Evolutionary conservation across 2,888 invertebrate species (phyloP), one percentile per base, ranked within the genome.

Genomic region (Carabus problematicus): DNA sequence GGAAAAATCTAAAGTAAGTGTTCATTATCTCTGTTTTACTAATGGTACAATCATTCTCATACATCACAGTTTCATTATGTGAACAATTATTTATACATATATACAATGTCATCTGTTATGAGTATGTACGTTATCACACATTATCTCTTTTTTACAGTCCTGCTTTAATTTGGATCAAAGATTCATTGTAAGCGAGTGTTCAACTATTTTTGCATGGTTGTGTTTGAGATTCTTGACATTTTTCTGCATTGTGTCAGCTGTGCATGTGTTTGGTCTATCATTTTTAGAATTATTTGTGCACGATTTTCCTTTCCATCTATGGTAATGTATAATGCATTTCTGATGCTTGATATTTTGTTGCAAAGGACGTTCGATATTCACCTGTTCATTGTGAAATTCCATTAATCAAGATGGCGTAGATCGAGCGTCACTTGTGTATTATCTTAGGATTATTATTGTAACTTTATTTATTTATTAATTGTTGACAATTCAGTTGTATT

Each of bases 1-100:
- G 81, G 87, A 86, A 71, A 85, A 87, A 78, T 85, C 86, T 60
- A 89, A 88, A 87, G 89, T 89, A 81, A 82, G 69, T 69, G 19
- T 39, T 39, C 43, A 55, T 54, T 41, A 19, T 64, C n/a, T 16
- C 6, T n/a, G n/a, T n/a, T n/a, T 12, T 56, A n/a, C 8, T 39
- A 45, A 45, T 12, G 45, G 45, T 12, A 45, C 45, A 11, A 45
- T 12, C 11, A 45, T 14, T 45, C 7, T 12, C 7, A n/a, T 3
- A 45, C 3, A 45, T 45, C 14, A 45, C 45, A 29, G 29, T 2
- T 29, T 29, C 12, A 49, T n/a, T 49, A 49, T 52, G 16, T n/a
- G 6, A 29, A 29, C 6, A 29, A 29, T 29, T 52, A 52, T 14
- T 7, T 52, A 16, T 49, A 49, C 18, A 49, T 49, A 49, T 49